These are phyloP conservation scores for Toxotes lorentzi DNA, from an alignment of 2,797 vertebrate genomes.

Conservation along the genomic window DNA sequence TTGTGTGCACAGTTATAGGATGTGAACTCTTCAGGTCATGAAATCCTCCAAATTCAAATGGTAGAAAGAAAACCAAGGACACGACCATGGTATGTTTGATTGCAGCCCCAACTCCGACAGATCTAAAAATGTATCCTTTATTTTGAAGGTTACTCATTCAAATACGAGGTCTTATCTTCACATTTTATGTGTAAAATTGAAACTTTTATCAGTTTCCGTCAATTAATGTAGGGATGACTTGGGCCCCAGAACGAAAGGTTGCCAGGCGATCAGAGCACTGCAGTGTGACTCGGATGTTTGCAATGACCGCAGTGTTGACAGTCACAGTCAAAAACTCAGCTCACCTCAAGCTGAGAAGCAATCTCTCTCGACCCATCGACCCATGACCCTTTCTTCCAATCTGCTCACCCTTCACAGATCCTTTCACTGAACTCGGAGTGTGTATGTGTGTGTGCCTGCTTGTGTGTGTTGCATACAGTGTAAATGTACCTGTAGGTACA, in stretches of 20 bases:
- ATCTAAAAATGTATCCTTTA: background rate
- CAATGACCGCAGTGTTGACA: background rate
- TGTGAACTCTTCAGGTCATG: too few species aligned
- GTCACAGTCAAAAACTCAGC: slow-evolving; percentile 23
- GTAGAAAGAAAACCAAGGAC: background rate
- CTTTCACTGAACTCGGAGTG: background rate
- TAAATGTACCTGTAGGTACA: background rate
- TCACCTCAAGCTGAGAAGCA: slow-evolving; percentile 25
- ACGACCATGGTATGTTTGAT: background rate
- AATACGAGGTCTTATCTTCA: background rate
- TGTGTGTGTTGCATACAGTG: background rate
- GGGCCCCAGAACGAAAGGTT: background rate
- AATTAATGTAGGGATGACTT: background rate
- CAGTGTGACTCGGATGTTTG: slow-evolving; percentile 7
- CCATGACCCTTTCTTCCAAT: slow-evolving; percentile 26
- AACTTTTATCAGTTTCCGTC: background rate
- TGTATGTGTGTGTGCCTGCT: background rate
- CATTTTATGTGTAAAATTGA: background rate
- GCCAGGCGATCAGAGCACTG: background rate
- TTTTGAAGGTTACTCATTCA: background rate
- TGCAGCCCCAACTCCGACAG: background rate
- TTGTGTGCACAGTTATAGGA: too few species aligned
- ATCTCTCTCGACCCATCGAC: slow-evolving; percentile 12
- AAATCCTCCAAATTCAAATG: background rate
- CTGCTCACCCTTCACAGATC: slow-evolving; percentile 19